These are phyloP conservation scores for Pseudachorutes palmiensis DNA, from an alignment of 1,140 invertebrate species.

Conservation along the genomic window DNA sequence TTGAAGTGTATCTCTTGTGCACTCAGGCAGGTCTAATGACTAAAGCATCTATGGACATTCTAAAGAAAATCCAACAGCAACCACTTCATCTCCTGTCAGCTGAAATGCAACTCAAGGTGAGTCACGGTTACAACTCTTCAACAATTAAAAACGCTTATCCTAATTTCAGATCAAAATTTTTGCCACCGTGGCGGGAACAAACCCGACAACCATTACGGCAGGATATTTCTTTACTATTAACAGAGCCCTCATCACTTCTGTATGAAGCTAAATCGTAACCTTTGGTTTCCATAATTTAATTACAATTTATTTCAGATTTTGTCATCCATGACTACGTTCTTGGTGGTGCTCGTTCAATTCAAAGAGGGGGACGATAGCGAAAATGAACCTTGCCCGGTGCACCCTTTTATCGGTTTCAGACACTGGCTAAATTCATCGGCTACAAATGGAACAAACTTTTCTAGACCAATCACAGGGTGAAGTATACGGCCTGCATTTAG, in stretches of 20 bases:
- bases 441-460: no score
- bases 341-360: slow-evolving; percentile 26
- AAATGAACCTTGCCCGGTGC: background rate
- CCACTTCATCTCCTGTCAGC: background rate
- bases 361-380: slow-evolving; percentile 17
- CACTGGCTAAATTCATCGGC: no score
- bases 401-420: background rate
- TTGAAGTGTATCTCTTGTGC: slow-evolving; percentile 20
- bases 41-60: background rate
- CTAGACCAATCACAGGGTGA: no score
- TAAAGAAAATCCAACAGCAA: background rate
- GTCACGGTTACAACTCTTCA: background rate
- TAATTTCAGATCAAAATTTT: slow-evolving; percentile 14
- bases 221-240: slow-evolving; percentile 25
- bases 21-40: slow-evolving; percentile 14
- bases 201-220: slow-evolving; percentile 21
- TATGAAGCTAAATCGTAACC: background rate
- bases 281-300: background rate
- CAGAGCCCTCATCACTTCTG: slow-evolving; percentile 20
- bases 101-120: slow-evolving; percentile 17
- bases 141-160: background rate
- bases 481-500: no score
- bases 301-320: slow-evolving; percentile 10
- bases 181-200: background rate
- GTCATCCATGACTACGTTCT: slow-evolving; percentile 24